Base-by-base conservation (phyloP, 1,140 invertebrate species). In the Sinella curviseta region DNA sequence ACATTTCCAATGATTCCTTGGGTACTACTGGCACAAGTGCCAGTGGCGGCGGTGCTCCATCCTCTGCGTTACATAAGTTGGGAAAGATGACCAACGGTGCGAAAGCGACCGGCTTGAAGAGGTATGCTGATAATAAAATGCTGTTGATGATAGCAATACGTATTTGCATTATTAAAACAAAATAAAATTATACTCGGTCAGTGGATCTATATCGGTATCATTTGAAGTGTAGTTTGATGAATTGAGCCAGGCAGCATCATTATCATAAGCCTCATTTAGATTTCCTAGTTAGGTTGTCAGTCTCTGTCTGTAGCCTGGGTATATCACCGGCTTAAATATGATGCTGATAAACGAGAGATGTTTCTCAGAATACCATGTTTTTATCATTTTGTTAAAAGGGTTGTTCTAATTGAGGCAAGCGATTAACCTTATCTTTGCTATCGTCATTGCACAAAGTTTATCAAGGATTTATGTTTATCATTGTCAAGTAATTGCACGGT, bases 61-160 rank as follows among this genome's bases (percentile, higher is more conserved):
- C 65, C 79, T 24, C 31, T 55, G 78, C 35, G 74, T 74, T 78
- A 80, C 77, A 74, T 88, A 82, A 91, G 90, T 84, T 86, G 90
- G 77, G 87, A 82, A 90, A 91, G 85, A 31, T 87, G 30, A 83
- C 86, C 80, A 88, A 88, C 80, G 90, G 87, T 78, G 89, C 88
- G 75, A 91, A 90, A 85, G 89, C 90, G 84, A 89, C 89, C 76
- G 88, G 89, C 39, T 85, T 91, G 20, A 91, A 91, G 87, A 89
- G 90, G 90, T 91, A 84, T 12, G 39, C 8, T 48, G 20, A 48
- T 12, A 12, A 20, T 12, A 48, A 48, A 12, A 48, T 48, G 8
- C 20, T 48, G 20, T 48, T 48, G 8, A 8, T 20, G 39, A 48
- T 48, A 48, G 39, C 8, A 12, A 48, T 12, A 12, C 39, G 20